phyloP scores from a whole-genome alignment of 1,140 invertebrate genomes.

The Nephila pilipes region DNA sequence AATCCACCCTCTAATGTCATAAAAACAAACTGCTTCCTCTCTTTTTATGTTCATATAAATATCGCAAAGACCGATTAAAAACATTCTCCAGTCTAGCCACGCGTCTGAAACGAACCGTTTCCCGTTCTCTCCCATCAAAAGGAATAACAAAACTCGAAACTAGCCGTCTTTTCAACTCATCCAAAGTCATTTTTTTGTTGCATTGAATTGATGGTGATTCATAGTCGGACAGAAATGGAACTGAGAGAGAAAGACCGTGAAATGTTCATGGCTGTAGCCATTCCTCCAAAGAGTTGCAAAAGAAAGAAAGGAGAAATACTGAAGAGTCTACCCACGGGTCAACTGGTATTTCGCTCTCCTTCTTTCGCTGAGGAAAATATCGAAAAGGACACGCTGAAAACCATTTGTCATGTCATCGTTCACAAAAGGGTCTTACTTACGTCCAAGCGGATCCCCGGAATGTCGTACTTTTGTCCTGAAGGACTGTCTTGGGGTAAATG shows the following conservation, averaged over 20 bases:
- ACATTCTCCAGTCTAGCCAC: neutral
- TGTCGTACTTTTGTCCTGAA: constrained; percentile 76
- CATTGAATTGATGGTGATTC: constrained; percentile 27
- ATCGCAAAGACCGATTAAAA: neutral
- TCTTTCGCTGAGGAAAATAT: constrained; percentile 42
- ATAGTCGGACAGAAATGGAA: constrained; percentile 3
- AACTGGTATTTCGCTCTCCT: constrained; percentile 53
- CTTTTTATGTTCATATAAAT: neutral
- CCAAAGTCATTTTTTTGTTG: constrained; percentile 1
- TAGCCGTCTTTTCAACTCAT: neutral
- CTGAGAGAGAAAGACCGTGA: constrained; percentile 27
- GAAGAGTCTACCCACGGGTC: constrained; percentile 34
- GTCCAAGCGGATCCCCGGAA: constrained; percentile 77
- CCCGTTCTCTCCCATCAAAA: neutral
- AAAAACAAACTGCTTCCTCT: too few species aligned
- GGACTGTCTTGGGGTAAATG: constrained; percentile 65
- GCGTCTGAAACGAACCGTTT: neutral
- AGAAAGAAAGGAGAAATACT: neutral
- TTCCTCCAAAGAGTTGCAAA: neutral
- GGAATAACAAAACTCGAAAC: constrained; percentile 19
- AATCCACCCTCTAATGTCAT: too few species aligned
- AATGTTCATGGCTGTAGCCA: neutral
- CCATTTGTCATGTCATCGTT: constrained; percentile 50
- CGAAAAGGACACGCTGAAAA: constrained; percentile 46
- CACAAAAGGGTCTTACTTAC: constrained; percentile 75